Percentiles rank a stretch among this genome's conserved stretches.
Evolutionary conservation across 2,888 invertebrate species (phyloP).

Genomic region (Hipparchia sbordonii): DNA sequence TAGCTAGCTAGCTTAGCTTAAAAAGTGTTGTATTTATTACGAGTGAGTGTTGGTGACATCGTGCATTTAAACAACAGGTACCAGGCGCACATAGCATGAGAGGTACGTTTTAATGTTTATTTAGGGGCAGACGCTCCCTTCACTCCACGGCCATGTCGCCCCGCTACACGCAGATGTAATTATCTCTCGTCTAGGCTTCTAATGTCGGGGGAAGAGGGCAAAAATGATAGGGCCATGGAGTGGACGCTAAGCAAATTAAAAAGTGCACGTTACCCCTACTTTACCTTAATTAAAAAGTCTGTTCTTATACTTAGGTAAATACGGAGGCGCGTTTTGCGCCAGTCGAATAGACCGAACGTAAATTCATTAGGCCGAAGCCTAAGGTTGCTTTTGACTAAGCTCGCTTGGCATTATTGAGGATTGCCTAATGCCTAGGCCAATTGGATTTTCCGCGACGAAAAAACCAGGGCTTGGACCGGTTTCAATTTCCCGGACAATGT

Average conservation of each 20-base stretch:
- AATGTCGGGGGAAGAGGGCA: slow-evolving; percentile 32
- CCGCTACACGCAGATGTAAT: slow-evolving; percentile 62
- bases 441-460: too few relatives aligned
- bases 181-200: slow-evolving; percentile 47
- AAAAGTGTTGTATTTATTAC: too few relatives aligned
- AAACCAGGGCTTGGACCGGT: too few relatives aligned
- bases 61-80: slow-evolving; percentile 1
- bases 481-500: too few relatives aligned
- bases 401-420: too few relatives aligned
- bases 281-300: slow-evolving; percentile 13
- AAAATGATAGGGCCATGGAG: slow-evolving; percentile 33
- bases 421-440: too few relatives aligned
- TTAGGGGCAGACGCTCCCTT: slow-evolving; percentile 66
- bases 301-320: not conserved
- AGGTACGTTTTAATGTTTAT: slow-evolving; percentile 57
- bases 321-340: too few relatives aligned
- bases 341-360: too few relatives aligned
- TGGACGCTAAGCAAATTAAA: slow-evolving; percentile 38
- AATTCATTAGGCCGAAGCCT: too few relatives aligned
- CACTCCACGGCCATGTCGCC: slow-evolving; percentile 50
- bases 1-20: too few relatives aligned
- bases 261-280: not conserved
- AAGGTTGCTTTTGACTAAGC: too few relatives aligned
- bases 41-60: not conserved
- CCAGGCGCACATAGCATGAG: slow-evolving; percentile 39